Percentiles rank a stretch among this genome's conserved stretches.
Conservation (phyloP, 2,888 invertebrate genomes). For the Drosophila pseudotakahashii region DNA sequence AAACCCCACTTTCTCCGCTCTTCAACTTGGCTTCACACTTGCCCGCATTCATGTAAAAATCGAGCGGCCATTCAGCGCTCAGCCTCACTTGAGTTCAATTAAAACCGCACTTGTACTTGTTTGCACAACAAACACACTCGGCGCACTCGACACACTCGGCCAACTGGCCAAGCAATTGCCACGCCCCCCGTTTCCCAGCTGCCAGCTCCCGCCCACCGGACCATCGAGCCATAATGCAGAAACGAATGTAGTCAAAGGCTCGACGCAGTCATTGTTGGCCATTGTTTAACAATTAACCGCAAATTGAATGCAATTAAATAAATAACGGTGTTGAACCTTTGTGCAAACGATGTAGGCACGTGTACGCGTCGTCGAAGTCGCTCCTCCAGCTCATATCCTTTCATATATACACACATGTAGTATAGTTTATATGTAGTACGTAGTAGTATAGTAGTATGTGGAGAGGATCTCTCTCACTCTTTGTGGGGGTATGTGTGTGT, state of each 20-base stretch:
- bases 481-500: constrained; percentile 15
- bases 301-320: constrained; percentile 81
- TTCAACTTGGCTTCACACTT: constrained; percentile 46
- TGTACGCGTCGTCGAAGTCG: constrained; percentile 42
- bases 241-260: constrained; percentile 44
- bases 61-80: constrained; percentile 24
- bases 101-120: constrained; percentile 79
- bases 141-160: constrained; percentile 45
- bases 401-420: background rate
- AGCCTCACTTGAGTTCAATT: constrained; percentile 77
- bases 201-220: background rate
- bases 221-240: constrained; percentile 25
- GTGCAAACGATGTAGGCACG: constrained; percentile 71
- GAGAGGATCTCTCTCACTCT: background rate
- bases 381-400: constrained; percentile 21
- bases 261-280: constrained; percentile 46
- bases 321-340: constrained; percentile 81
- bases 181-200: background rate
- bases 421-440: too few relatives aligned
- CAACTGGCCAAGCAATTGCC: constrained; percentile 44
- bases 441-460: background rate
- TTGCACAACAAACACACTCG: constrained; percentile 71
- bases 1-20: constrained; percentile 2
- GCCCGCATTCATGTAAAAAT: constrained; percentile 48
- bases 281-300: constrained; percentile 82